These are phyloP conservation scores for Rostratula benghalensis DNA, from an alignment of 2,113 vertebrate species.

Conservation along the genomic window DNA sequence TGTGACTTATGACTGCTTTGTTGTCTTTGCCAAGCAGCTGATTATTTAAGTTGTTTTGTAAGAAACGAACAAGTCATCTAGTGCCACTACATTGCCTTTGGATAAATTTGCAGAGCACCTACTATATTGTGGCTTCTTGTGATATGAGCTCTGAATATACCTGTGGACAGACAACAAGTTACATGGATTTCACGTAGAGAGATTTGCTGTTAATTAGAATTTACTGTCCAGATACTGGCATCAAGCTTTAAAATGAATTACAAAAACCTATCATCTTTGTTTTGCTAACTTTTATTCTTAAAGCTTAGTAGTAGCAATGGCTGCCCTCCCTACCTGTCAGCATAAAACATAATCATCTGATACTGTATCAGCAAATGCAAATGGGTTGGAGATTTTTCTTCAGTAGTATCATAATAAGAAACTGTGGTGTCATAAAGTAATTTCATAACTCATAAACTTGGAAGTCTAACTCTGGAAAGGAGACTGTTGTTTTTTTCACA, in stretches of 20 bases:
- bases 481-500: not conserved
- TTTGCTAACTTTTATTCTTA: not conserved
- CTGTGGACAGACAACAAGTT: rapidly evolving
- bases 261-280: not conserved
- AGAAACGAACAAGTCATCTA: not conserved
- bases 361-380: not conserved
- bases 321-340: not conserved
- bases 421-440: not conserved
- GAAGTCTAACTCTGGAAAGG: not conserved
- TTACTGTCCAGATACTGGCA: not conserved
- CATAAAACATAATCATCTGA: not conserved
- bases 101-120: not conserved
- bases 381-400: not conserved
- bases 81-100: not conserved
- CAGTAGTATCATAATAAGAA: not conserved
- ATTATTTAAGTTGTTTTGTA: not conserved
- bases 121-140: not conserved
- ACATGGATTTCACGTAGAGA: not conserved
- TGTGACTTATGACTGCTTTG: not conserved
- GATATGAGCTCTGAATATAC: not conserved
- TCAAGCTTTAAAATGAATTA: not conserved
- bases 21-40: not conserved
- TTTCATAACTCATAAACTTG: not conserved
- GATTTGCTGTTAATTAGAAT: not conserved
- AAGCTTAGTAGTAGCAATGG: not conserved